phyloP scores from a whole-genome alignment of 2,113 vertebrate species.

The Jaculus jaculus region DNA sequence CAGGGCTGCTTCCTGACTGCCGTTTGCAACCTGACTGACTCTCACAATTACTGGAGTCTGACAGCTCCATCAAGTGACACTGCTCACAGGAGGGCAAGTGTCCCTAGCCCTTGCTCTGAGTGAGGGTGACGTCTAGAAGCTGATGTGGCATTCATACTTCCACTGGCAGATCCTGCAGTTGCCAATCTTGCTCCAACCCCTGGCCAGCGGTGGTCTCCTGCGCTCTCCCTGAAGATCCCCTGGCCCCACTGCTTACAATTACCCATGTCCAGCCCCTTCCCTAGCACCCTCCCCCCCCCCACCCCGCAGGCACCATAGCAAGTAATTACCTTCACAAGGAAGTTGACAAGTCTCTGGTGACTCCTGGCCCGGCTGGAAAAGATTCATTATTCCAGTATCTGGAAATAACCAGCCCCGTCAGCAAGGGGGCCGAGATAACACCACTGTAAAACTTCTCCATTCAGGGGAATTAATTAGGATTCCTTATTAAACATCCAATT shows the following conservation, averaged over 20 bases:
- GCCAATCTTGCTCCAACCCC: background rate
- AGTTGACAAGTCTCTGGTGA: slow-evolving; percentile 72
- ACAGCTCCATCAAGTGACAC: slow-evolving; percentile 9
- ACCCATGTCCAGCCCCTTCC: background rate
- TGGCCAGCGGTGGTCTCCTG: background rate
- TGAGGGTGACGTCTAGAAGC: background rate
- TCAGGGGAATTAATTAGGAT: slow-evolving; percentile 74
- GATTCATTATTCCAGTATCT: slow-evolving; percentile 74
- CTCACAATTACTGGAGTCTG: background rate
- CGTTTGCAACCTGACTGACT: background rate
- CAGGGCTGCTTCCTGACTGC: slow-evolving; percentile 9
- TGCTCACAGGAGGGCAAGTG: slow-evolving; percentile 1
- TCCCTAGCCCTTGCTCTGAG: background rate
- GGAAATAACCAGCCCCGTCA: slow-evolving; percentile 70
- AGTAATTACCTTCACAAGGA: slow-evolving; percentile 79
- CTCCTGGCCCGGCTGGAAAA: slow-evolving; percentile 45
- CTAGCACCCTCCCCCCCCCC: background rate
- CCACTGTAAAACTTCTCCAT: slow-evolving; percentile 69
- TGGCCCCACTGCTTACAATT: background rate
- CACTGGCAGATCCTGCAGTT: background rate
- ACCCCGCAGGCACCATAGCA: background rate
- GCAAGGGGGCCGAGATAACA: slow-evolving; percentile 64
- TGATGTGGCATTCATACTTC: background rate
- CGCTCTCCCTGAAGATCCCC: background rate
- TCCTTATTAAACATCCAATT: slow-evolving; percentile 74